Evolutionary conservation across 1,140 invertebrate genomes (phyloP).

Genomic region (Brachionus angularis): DNA sequence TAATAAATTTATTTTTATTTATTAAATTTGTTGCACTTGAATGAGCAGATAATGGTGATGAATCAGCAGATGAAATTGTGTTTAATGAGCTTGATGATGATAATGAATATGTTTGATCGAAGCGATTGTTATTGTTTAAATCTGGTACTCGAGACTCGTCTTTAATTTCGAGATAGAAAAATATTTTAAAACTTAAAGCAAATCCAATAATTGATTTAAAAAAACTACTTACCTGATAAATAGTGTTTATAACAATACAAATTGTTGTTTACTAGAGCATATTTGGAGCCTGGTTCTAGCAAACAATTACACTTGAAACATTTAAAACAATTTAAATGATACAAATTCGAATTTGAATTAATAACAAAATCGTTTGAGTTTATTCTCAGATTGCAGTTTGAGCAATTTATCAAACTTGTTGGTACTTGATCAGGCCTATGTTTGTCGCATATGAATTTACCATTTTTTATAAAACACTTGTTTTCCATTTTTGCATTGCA

Average conservation of each 20-base stretch:
- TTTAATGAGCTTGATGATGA: no score
- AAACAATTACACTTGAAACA: background rate
- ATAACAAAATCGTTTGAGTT: conserved; percentile 14
- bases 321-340: conserved; percentile 33
- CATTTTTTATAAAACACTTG: conserved; percentile 34
- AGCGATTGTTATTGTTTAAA: no score
- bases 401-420: no score
- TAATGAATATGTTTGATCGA: no score
- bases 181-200: background rate
- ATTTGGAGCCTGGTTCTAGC: conserved; percentile 5
- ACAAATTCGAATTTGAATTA: background rate
- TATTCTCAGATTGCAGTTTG: background rate
- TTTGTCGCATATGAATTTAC: background rate
- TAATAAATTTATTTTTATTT: no score
- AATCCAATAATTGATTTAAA: background rate
- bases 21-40: no score
- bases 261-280: background rate
- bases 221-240: background rate
- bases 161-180: no score
- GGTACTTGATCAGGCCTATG: background rate
- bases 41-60: no score
- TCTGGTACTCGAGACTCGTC: no score
- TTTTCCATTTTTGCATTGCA: conserved; percentile 19
- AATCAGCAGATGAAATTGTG: no score
- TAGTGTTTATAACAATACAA: conserved; percentile 10